phyloP scores from a whole-genome alignment of 2,113 vertebrate genomes.

The Diadophis punctatus region DNA sequence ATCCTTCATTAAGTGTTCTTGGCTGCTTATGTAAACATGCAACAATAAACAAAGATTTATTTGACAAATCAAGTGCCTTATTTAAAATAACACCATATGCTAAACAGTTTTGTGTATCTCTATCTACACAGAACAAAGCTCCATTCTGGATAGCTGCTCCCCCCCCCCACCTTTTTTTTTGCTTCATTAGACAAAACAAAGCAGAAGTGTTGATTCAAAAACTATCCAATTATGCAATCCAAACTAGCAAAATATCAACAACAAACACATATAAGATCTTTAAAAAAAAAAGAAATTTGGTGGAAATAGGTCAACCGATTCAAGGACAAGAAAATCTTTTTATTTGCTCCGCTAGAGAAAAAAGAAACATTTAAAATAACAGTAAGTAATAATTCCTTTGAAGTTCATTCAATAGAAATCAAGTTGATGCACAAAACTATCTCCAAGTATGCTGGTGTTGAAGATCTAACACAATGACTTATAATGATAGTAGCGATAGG shows the following conservation, averaged over 20 bases:
- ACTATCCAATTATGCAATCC: not conserved
- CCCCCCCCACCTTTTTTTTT: not conserved
- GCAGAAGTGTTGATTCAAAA: not conserved
- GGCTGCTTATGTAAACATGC: not conserved
- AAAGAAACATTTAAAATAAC: not conserved
- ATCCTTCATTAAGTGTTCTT: not conserved
- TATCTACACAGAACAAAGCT: not conserved
- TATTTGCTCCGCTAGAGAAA: not conserved
- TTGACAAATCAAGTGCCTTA: constrained; percentile 10
- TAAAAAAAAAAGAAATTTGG: not conserved
- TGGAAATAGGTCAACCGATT: not conserved
- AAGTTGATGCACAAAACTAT: constrained; percentile 4
- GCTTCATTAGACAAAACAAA: not conserved
- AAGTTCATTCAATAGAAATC: constrained; percentile 18
- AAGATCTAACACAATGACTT: not conserved
- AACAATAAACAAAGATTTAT: constrained; percentile 15
- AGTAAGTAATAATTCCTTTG: not conserved
- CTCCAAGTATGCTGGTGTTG: constrained; percentile 23
- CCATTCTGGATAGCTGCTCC: not conserved
- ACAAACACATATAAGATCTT: not conserved
- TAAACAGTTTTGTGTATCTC: constrained; percentile 3
- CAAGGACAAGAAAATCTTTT: not conserved
- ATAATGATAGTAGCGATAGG: not conserved
- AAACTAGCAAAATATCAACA: not conserved
- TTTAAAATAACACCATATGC: not conserved